Conservation (phyloP, 1,140 invertebrate genomes). For the Drosophila tsacasi region DNA sequence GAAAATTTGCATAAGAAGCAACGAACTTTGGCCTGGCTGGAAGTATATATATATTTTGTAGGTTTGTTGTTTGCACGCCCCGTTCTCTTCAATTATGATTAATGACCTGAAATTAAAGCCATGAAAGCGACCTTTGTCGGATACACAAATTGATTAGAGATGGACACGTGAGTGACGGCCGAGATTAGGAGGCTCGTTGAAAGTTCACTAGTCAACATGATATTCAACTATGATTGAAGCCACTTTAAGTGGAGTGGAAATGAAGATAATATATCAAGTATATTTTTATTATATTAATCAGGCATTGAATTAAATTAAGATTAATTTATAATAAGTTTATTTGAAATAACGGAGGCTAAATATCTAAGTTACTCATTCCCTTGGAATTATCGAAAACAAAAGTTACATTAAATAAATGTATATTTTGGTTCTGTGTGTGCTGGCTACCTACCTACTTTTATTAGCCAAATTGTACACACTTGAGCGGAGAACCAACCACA, state of each 20-base stretch:
- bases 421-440: background rate
- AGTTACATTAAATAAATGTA: background rate
- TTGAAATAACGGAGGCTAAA: background rate
- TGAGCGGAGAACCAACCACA: constrained; percentile 9
- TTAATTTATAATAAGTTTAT: background rate
- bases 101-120: constrained; percentile 67
- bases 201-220: constrained; percentile 20
- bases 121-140: constrained; percentile 45
- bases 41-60: constrained; percentile 12
- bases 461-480: constrained; percentile 35
- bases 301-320: background rate
- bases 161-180: constrained; percentile 31
- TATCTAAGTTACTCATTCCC: background rate
- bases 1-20: constrained; percentile 38
- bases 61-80: constrained; percentile 22
- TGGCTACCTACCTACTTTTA: constrained; percentile 19
- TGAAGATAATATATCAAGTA: background rate
- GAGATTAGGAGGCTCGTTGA: constrained; percentile 21
- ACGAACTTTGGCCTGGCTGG: constrained; percentile 25
- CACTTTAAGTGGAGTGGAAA: background rate
- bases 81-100: constrained; percentile 67
- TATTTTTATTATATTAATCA: constrained; percentile 13
- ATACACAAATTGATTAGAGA: constrained; percentile 44
- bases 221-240: background rate
- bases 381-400: background rate